These are phyloP conservation scores for Esox lucius DNA, from an alignment of 2,797 vertebrate genomes.

Conservation along the genomic window DNA sequence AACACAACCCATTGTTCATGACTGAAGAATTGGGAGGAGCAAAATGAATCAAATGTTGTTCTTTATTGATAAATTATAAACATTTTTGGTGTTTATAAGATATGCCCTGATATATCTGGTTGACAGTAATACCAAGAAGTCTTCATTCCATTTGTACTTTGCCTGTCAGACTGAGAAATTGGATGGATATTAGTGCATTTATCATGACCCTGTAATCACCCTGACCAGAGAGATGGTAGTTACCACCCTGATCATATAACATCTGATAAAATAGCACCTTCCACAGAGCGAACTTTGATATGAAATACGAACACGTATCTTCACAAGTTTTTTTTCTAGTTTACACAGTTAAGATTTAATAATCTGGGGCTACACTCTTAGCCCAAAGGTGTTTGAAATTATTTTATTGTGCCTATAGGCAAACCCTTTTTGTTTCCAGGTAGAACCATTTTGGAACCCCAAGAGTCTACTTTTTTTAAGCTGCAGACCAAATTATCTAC, in stretches of 20 bases:
- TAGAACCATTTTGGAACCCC: too few relatives aligned
- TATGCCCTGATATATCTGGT: too few relatives aligned
- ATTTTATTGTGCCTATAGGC: too few relatives aligned
- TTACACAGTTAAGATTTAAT: neutral
- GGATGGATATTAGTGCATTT: constrained; percentile 50
- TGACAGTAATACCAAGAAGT: neutral
- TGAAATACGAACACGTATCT: neutral
- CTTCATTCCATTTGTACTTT: constrained; percentile 56
- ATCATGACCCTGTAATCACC: constrained; percentile 20
- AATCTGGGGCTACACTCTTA: too few relatives aligned
- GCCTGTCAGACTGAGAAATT: constrained; percentile 61
- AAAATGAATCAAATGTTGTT: constrained; percentile 18
- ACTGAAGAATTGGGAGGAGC: neutral
- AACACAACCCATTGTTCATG: neutral
- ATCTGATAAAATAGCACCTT: constrained; percentile 4
- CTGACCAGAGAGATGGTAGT: neutral
- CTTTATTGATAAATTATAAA: constrained; percentile 10
- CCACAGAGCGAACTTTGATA: neutral
- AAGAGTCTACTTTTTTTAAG: too few relatives aligned
- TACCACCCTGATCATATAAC: neutral
- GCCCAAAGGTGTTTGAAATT: too few relatives aligned
- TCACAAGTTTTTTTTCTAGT: neutral
- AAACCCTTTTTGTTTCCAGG: too few relatives aligned
- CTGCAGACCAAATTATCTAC: too few relatives aligned
- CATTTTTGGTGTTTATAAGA: constrained; percentile 51